Base-by-base conservation (phyloP, 2,113 vertebrate species). In the Nerophis ophidion region DNA sequence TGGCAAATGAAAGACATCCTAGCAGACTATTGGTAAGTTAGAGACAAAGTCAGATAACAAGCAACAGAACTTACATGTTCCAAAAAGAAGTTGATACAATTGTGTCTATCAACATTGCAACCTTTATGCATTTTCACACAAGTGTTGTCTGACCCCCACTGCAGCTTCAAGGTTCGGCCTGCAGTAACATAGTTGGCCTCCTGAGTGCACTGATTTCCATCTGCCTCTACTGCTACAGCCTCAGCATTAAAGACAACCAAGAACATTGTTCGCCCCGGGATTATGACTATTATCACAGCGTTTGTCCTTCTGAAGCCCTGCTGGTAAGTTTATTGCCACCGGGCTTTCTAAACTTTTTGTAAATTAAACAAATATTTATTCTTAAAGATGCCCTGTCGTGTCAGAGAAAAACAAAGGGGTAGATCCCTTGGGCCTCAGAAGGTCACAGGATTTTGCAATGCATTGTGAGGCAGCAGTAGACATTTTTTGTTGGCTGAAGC, bases 1-100 rank as follows among this genome's bases (percentile, higher is more conserved):
- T 90, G 17, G 83, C 85, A 68, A 87, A 66, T 71, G 81, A 81
- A 50, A 85, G 71, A 66, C 75, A 56, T 46, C 82, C 87, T 13
- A 85, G 53, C 74, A 85, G 66, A 71, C 50, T 47, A 15, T 46
- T 81, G 75, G 90, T 89, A 74, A 48, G 68, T 57, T 55, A 35
- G 1, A 4, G 26, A 26, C 26, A 26, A 26, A 26, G 3, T 3
- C 11, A 45, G 34, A 45, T 12, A 38, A 42, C 19, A 48, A n/a
- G 5, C 40, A 33, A 12, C n/a, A 17, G 0, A 62, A 61, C 11
- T 15, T 3, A 61, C 16, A 56, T 16, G 16, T 40, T 42, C 11
- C 2, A 55, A 35, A 5, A 44, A 15, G 7, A 44, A 46, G 9
- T 52, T 34, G 8, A 52, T 19, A 7, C 4, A n/a, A 49, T 15